Evolutionary conservation across 2,113 vertebrate genomes (phyloP).

Genomic region (Alosa alosa): DNA sequence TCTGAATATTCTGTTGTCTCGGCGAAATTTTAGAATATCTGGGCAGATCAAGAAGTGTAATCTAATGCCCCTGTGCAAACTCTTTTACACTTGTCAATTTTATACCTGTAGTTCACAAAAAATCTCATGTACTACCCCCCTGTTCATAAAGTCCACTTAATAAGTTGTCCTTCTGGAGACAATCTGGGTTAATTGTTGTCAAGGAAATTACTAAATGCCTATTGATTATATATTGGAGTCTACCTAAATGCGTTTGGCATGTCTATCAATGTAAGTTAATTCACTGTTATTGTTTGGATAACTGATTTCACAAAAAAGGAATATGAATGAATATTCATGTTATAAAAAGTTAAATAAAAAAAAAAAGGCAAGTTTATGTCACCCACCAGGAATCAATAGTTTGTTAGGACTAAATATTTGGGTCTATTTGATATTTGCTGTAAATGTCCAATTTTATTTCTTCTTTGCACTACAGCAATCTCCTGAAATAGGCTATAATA

Average conservation of each 20-base stretch:
- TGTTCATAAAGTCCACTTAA: slow-evolving; percentile 61
- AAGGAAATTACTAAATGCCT: slow-evolving; percentile 58
- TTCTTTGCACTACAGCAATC: background rate
- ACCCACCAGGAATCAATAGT: background rate
- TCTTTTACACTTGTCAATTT: slow-evolving; percentile 62
- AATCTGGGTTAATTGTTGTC: slow-evolving; percentile 62
- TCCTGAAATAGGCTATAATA: background rate
- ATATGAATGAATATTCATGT: slow-evolving; percentile 48
- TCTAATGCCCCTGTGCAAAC: slow-evolving; percentile 51
- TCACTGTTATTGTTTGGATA: slow-evolving; percentile 56
- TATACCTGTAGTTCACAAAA: slow-evolving; percentile 65
- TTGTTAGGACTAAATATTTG: background rate
- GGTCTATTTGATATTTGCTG: background rate
- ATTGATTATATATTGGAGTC: slow-evolving; percentile 33
- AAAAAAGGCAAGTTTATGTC: slow-evolving; percentile 26
- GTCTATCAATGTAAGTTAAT: slow-evolving; percentile 64
- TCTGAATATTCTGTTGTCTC: slow-evolving; percentile 61
- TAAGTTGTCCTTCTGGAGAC: slow-evolving; percentile 58
- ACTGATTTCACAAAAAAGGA: slow-evolving; percentile 49
- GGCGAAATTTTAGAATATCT: slow-evolving; percentile 66
- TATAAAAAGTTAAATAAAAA: slow-evolving; percentile 48
- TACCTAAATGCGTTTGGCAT: slow-evolving; percentile 46
- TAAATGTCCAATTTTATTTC: background rate
- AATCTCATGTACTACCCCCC: slow-evolving; percentile 58
- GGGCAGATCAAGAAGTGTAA: slow-evolving; percentile 60